Conservation (phyloP, 2,888 invertebrate species). For the Calephelis perditalis region DNA sequence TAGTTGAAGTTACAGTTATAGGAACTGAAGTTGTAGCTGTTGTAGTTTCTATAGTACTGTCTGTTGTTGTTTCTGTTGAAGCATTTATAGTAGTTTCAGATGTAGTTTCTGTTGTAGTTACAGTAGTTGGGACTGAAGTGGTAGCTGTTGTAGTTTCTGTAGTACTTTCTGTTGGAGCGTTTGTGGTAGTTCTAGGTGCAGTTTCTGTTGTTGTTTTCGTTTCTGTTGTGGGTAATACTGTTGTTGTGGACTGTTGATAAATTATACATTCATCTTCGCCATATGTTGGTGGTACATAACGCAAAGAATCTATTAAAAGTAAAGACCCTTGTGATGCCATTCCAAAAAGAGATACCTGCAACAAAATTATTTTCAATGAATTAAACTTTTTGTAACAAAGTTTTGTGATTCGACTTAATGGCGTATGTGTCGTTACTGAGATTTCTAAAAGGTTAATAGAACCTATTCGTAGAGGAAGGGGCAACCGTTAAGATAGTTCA, state of each 20-base stretch:
- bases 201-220: slow-evolving; percentile 9
- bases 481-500: too few relatives aligned
- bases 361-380: slow-evolving; percentile 18
- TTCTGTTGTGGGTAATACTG: slow-evolving; percentile 19
- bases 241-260: slow-evolving; percentile 27
- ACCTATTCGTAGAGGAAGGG: too few relatives aligned
- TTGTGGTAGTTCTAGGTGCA: slow-evolving; percentile 18
- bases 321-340: slow-evolving; percentile 32
- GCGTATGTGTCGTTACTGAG: too few relatives aligned
- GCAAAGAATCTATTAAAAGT: slow-evolving; percentile 47
- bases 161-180: slow-evolving; percentile 14
- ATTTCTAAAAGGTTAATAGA: too few relatives aligned
- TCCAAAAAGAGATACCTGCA: slow-evolving; percentile 48
- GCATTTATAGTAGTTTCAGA: not conserved
- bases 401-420: too few relatives aligned
- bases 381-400: too few relatives aligned
- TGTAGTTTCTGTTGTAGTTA: not conserved
- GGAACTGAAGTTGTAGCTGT: not conserved
- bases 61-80: too few relatives aligned
- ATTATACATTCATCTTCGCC: slow-evolving; percentile 39
- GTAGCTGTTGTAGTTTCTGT: slow-evolving; percentile 16
- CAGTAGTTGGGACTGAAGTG: not conserved
- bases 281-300: slow-evolving; percentile 39
- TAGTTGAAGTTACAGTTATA: slow-evolving; percentile 5
- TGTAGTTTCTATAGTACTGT: not conserved